Base-by-base conservation (phyloP, 1,140 invertebrate genomes). In the Gerris buenoi region DNA sequence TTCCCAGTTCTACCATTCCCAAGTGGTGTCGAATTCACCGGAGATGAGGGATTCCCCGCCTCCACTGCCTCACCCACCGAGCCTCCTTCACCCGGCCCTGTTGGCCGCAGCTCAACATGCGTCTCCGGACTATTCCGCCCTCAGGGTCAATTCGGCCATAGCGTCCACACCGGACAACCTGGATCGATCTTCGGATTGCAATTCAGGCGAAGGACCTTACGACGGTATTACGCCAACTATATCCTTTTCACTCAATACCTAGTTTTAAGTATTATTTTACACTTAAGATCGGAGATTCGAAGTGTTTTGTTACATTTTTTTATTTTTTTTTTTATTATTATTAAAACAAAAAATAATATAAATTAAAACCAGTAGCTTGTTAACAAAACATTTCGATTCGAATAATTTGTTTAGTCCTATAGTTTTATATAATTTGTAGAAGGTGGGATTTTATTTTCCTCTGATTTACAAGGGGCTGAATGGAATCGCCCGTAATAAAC, bases 171-270 rank as follows among this genome's bases (percentile, higher is more conserved):
- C 60, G 29, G 89, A 91, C 81, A 83, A 85, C 78, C 86, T 87
- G 73, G 89, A 91, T 77, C 85, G 88, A 65, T 86, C 86, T 76
- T 90, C 88, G 70, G 90, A 93, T 80, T 91, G 89, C 82, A 91
- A 91, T 80, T 90, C 89, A 71, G 88, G 84, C 65, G 89, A 92
- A 76, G 86, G 90, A 77, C 84, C 85, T 73, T 93, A 89, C 83
- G 90, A 93, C 78, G 89, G 89, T 79, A 86, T 91, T 83, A 88
- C 89, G 81, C 89, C 89, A 88, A 90, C 89, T 86, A 91, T 93
- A 91, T 93, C 90, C 88, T 93, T 93, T 90, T 86, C 82, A 82
- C 82, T 84, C 67, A 68, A 46, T 18, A 46, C 5, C 5, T 46
- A n/a, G n/a, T n/a, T n/a, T n/a, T n/a, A n/a, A n/a, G n/a, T n/a